Conservation (phyloP, 2,113 vertebrate genomes). For the Laticauda colubrina region DNA sequence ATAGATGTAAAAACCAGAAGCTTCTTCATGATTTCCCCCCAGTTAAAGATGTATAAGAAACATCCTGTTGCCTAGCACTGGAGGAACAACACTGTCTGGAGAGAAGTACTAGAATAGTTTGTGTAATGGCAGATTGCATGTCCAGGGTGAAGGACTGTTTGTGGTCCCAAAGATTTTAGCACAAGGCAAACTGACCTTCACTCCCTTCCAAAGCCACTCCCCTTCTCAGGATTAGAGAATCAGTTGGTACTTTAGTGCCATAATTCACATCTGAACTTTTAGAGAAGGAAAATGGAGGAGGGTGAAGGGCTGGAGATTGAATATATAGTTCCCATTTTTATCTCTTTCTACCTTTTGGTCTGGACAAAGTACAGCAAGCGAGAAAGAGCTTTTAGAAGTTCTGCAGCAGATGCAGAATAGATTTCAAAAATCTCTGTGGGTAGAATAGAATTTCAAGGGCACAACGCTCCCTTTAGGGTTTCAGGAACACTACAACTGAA, state of each 20-base stretch:
- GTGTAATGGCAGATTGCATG: not conserved
- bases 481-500: not conserved
- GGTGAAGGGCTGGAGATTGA: not conserved
- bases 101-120: not conserved
- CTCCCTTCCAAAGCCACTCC: not conserved
- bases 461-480: not conserved
- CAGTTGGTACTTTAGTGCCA: not conserved
- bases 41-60: not conserved
- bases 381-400: not conserved
- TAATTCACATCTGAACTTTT: not conserved
- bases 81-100: not conserved
- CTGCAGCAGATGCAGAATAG: not conserved
- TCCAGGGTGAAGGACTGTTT: not conserved
- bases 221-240: not conserved
- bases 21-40: not conserved
- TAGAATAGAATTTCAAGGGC: not conserved
- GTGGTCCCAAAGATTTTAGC: not conserved
- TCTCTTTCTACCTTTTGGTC: not conserved
- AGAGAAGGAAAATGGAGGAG: not conserved
- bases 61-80: not conserved
- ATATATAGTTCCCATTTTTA: not conserved
- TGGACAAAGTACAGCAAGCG: not conserved
- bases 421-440: not conserved
- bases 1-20: not conserved
- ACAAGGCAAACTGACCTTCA: not conserved